These are phyloP conservation scores for Xestoiulus laeticollis DNA, from an alignment of 2,888 invertebrate genomes.

Conservation along the genomic window DNA sequence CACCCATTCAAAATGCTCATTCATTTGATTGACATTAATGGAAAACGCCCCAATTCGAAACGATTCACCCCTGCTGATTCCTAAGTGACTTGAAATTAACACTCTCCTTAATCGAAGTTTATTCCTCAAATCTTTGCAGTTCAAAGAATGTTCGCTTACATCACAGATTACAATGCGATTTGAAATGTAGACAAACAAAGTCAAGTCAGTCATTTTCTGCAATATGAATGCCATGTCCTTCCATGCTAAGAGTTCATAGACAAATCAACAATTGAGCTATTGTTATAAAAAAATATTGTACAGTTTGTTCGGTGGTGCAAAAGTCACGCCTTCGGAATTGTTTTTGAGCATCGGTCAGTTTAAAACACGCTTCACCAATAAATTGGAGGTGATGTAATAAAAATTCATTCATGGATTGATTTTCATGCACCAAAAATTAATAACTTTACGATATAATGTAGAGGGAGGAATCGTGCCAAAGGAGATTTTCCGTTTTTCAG, in stretches of 20 bases:
- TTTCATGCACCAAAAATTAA: slow-evolving; percentile 3
- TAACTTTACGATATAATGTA: background rate
- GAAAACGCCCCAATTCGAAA: slow-evolving; percentile 20
- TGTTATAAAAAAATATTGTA: background rate
- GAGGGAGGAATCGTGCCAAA: background rate
- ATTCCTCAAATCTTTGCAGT: background rate
- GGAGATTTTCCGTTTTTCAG: background rate
- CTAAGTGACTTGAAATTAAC: slow-evolving; percentile 31
- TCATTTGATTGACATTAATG: slow-evolving; percentile 35
- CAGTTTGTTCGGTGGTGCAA: background rate
- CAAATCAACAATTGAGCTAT: slow-evolving; percentile 3
- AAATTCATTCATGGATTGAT: background rate
- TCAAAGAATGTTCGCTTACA: background rate
- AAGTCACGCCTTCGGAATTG: background rate
- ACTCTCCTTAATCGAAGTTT: background rate
- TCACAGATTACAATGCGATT: background rate
- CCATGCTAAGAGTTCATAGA: background rate
- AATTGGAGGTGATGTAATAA: background rate
- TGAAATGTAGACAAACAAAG: background rate
- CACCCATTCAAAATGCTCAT: background rate
- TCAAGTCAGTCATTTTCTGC: background rate
- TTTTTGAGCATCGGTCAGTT: background rate
- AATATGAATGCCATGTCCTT: background rate
- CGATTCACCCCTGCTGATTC: slow-evolving; percentile 34
- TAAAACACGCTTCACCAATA: background rate